Evolutionary conservation across 1,140 invertebrate species (phyloP), one percentile per base, ranked within the genome.

Genomic region (Wasmannia auropunctata): DNA sequence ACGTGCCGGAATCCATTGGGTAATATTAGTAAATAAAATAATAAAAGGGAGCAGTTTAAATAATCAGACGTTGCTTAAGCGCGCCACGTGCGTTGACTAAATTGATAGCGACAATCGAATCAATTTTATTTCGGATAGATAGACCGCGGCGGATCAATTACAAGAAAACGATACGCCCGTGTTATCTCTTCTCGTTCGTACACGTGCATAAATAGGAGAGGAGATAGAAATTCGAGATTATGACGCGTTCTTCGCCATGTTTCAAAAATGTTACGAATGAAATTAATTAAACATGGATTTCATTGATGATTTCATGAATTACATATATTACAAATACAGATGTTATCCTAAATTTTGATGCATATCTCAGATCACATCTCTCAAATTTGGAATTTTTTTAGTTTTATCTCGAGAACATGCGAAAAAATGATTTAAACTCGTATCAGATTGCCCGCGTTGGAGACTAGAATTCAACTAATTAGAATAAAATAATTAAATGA

Each of bases 11-110:
- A 58, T 25, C 31, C 60, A n/a, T 65, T 65, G 43, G 28, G 6
- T n/a, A 6, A 37, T 2, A 72, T 83, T 69, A 58, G 8, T 11
- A 43, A 72, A 72, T 72, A 72, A 72, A 70, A 72, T 56, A 49
- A 81, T 58, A 70, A 72, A 72, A 37, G 65, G 56, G 28, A 60
- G 37, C 37, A 40, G 49, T 46, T 72, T 54, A 46, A 83, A 72
- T 43, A 58, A 83, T 83, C 79, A 80, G 25, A 11, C 54, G 37
- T 56, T 43, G 49, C 63, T 72, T 56, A 14, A 74, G 19, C 37
- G 25, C 10, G 19, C 25, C 51, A 69, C 25, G 51, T 83, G 51
- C 67, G 31, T 51, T 34, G 16, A 31, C 43, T 16, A 54, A 28
- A 54, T n/a, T n/a, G 31, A 69, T 40, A 40, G 34, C 16, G 46